Evolutionary conservation across 2,888 invertebrate species (phyloP), one percentile per base, ranked within the genome.

Genomic region (Dendrolimus houi): DNA sequence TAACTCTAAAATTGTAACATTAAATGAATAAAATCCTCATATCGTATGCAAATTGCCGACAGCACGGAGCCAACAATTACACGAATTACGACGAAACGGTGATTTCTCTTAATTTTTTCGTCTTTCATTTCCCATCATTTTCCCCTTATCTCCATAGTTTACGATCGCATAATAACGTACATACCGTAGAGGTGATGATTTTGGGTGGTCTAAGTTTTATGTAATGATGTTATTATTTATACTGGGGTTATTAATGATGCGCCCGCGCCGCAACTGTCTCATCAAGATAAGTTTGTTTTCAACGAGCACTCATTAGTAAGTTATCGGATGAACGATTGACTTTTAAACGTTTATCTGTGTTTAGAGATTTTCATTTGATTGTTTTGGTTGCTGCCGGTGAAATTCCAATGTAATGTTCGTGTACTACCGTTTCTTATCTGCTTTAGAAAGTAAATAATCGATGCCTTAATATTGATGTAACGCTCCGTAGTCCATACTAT

Each of bases 161-260:
- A 84, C 71, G 80, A 81, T 77, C 73, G 65, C 62, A 71, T 71
- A 68, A 75, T 74, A 73, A 75, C 73, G 73, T 73, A 75, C 69
- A 68, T 71, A 71, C 67, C 70, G 66, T 71, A 64, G 62, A 87
- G 84, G 87, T 88, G 88, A 85, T 85, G 88, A 88, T 87, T 88
- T 88, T 87, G 89, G 89, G 89, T 90, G 89, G 89, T 88, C 89
- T 72, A 59, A 60, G 67, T 76, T 72, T 69, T 65, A 77, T 74
- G 80, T 81, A 87, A 85, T 83, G 83, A 88, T 85, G 85, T 85
- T 87, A 85, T 87, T 87, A 87, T 86, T 81, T 83, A 81, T 83
- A 81, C 59, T 70, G 66, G 71, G 72, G 71, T 87, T 87, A 87
- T 88, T 87, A 87, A 89, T 89, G 87, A 75, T 78, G 65, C 67